A percentile compares a stretch with the other conserved stretches of the same genome.
Conservation (phyloP, 2,113 vertebrate genomes). For the Eolophus roseicapilla region DNA sequence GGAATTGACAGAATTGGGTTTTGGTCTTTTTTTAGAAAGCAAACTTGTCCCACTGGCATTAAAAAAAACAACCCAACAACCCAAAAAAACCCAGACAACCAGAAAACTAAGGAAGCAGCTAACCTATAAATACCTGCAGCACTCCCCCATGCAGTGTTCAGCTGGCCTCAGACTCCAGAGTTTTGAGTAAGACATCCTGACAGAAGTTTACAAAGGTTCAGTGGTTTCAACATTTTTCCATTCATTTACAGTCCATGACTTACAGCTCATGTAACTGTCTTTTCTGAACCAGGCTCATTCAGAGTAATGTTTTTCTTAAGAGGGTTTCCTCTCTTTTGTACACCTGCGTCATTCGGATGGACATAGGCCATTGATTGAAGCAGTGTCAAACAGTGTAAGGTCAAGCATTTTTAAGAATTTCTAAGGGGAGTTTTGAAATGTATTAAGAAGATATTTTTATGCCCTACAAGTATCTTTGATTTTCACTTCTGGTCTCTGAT, state of each 20-base stretch:
- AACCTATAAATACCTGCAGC: neutral
- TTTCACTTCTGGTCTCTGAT: neutral
- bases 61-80: neutral
- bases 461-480: neutral
- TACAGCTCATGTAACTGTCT: neutral
- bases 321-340: neutral
- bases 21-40: neutral
- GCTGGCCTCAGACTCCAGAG: too few relatives aligned
- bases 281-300: neutral
- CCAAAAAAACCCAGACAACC: neutral
- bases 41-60: neutral
- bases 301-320: neutral
- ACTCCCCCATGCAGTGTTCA: neutral
- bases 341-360: accelerated
- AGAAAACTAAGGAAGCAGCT: neutral
- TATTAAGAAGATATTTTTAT: neutral
- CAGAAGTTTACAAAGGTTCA: neutral
- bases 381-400: neutral
- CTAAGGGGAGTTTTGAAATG: neutral
- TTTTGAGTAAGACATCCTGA: neutral
- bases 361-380: neutral
- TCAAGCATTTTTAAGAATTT: neutral
- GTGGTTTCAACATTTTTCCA: neutral
- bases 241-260: neutral
- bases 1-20: neutral